Base-by-base conservation (phyloP, 2,888 invertebrate genomes). In the Lordiphosa fenestrarum region DNA sequence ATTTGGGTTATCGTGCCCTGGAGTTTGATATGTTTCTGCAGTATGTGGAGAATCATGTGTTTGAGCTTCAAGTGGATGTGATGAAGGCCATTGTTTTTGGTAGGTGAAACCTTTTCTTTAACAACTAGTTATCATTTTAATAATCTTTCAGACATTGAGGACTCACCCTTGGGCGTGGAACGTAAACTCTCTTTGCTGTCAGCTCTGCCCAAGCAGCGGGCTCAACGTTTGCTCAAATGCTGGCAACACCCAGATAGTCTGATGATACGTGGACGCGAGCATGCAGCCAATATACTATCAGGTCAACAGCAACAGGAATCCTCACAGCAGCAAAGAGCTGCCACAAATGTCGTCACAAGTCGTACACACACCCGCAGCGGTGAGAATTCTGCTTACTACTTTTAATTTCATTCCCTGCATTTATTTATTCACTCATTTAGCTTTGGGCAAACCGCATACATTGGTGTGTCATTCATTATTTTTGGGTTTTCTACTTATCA, bases 51-150 rank as follows among this genome's bases (percentile, higher is more conserved):
- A 91, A 94, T 76, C 94, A 95, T 86, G 95, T 96, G 40, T 94
- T 97, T 74, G 95, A 96, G 84, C 90, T 97, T 69, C 96, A 96
- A 90, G 94, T 96, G 23, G 96, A 96, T 85, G 95, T 96, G 2
- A 94, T 95, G 91, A 96, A 96, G 90, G 92, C 93, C 39, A 95
- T 96, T 65, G 93, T 96, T 88, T 92, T 93, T 73, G 94, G 95
- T 95, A 30, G 30, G 30, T 30, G 4, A 9, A 30, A 19, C 19
- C 19, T 4, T 19, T 19, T 19, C 19, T 19, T 19, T 19, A 19
- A 19, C 4, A 6, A 23, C 6, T 5, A 23, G 5, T 4, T 23
- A 1, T 2, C 1, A 6, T 10, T 2, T 41, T 21, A n/a, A 25
- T 5, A 23, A 6, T 13, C n/a, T 33, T 50, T 0, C 53, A 91